phyloP scores from a whole-genome alignment of 2,888 invertebrate species.

The Anoplius nigerrimus region DNA sequence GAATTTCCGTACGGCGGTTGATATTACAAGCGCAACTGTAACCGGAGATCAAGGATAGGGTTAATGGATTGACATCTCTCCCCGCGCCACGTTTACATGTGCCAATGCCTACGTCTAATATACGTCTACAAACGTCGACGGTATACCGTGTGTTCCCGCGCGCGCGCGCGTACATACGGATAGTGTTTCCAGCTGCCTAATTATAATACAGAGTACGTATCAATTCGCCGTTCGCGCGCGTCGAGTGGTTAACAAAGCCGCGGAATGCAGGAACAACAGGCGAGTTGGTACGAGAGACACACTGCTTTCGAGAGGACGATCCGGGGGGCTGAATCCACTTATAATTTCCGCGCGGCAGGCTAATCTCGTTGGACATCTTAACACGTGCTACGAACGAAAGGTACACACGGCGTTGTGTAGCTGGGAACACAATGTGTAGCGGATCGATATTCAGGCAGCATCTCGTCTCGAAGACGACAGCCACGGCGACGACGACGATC shows the following conservation, averaged over 20 bases:
- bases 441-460: conserved; percentile 44
- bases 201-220: conserved; percentile 43
- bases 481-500: background rate
- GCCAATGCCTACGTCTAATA: conserved; percentile 50
- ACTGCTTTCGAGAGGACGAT: no score
- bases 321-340: no score
- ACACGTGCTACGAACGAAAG: no score
- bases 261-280: no score
- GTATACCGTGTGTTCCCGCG: conserved; percentile 1
- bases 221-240: background rate
- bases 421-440: conserved; percentile 16
- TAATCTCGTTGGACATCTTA: no score
- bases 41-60: conserved; percentile 35
- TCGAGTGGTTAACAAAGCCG: no score
- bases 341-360: no score
- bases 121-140: conserved; percentile 45
- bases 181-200: conserved; percentile 27
- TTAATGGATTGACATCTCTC: conserved; percentile 56
- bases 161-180: conserved; percentile 13
- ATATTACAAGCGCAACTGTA: conserved; percentile 30
- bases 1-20: conserved; percentile 33
- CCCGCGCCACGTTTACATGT: conserved; percentile 36
- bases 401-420: background rate
- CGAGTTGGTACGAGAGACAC: no score
- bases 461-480: conserved; percentile 1